These are phyloP conservation scores for Diabrotica undecimpunctata DNA, from an alignment of 1,140 invertebrate genomes.

Conservation along the genomic window DNA sequence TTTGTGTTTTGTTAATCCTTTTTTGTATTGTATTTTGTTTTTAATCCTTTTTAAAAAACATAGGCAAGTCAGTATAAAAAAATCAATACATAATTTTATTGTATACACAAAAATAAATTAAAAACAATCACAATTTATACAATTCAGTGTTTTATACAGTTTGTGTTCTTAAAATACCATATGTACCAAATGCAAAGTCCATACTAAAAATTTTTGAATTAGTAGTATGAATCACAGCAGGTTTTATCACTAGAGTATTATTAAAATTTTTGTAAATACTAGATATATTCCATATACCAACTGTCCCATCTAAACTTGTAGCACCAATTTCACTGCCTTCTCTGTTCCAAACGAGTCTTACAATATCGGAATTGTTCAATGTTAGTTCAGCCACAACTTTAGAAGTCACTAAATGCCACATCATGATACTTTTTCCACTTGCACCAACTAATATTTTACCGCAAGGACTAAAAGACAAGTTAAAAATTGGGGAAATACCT, in stretches of 20 bases:
- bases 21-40: too few relatives aligned
- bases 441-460: slow-evolving; percentile 67
- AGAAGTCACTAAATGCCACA: slow-evolving; percentile 68
- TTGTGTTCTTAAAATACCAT: slow-evolving; percentile 27
- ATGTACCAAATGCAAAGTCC: slow-evolving; percentile 38
- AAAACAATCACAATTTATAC: too few relatives aligned
- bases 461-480: slow-evolving; percentile 66
- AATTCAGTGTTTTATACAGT: too few relatives aligned
- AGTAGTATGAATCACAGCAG: slow-evolving; percentile 21
- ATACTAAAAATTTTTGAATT: slow-evolving; percentile 33
- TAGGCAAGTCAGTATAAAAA: too few relatives aligned
- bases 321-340: slow-evolving; percentile 61
- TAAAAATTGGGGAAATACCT: slow-evolving; percentile 59
- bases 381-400: slow-evolving; percentile 58
- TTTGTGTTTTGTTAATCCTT: too few relatives aligned
- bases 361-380: slow-evolving; percentile 59
- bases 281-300: slow-evolving; percentile 58
- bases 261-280: slow-evolving; percentile 23
- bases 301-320: slow-evolving; percentile 56
- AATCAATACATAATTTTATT: too few relatives aligned
- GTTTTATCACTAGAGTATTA: slow-evolving; percentile 21
- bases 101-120: too few relatives aligned
- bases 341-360: slow-evolving; percentile 59
- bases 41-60: too few relatives aligned
- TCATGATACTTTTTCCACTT: slow-evolving; percentile 60